These are phyloP conservation scores for Therioaphis trifolii DNA, from an alignment of 2,888 invertebrate genomes.

Conservation along the genomic window DNA sequence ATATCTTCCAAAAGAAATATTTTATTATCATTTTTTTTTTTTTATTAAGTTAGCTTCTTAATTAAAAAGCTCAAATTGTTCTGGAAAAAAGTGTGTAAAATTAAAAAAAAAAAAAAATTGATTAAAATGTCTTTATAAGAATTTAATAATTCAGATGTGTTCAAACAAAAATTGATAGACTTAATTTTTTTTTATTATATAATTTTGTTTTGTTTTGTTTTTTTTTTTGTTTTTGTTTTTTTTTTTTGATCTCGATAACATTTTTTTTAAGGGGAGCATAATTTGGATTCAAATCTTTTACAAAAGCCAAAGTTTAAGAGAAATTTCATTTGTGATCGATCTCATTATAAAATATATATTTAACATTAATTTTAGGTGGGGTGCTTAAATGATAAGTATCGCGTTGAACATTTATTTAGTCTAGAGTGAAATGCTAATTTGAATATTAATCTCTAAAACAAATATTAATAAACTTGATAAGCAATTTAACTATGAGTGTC, in stretches of 20 bases:
- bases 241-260: slow-evolving; percentile 61
- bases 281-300: slow-evolving; percentile 59
- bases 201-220: slow-evolving; percentile 25
- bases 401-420: slow-evolving; percentile 37
- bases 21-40: not conserved
- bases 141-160: slow-evolving; percentile 62
- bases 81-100: slow-evolving; percentile 37
- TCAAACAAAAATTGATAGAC: slow-evolving; percentile 61
- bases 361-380: slow-evolving; percentile 51
- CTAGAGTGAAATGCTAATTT: slow-evolving; percentile 18
- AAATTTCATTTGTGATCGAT: slow-evolving; percentile 57
- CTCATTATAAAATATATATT: slow-evolving; percentile 54
- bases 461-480: slow-evolving; percentile 52
- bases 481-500: slow-evolving; percentile 52
- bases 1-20: slow-evolving; percentile 54
- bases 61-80: slow-evolving; percentile 49
- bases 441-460: slow-evolving; percentile 48
- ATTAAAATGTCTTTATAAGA: slow-evolving; percentile 47
- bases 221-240: slow-evolving; percentile 43
- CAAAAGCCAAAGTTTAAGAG: slow-evolving; percentile 59
- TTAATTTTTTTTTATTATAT: slow-evolving; percentile 53
- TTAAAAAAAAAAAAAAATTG: slow-evolving; percentile 6
- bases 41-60: slow-evolving; percentile 24
- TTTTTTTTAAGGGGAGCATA: slow-evolving; percentile 51
- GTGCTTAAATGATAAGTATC: slow-evolving; percentile 58